Percentiles rank a stretch among this genome's conserved stretches.
Conservation (phyloP, 2,113 vertebrate genomes). For the Typhlomys cinereus region DNA sequence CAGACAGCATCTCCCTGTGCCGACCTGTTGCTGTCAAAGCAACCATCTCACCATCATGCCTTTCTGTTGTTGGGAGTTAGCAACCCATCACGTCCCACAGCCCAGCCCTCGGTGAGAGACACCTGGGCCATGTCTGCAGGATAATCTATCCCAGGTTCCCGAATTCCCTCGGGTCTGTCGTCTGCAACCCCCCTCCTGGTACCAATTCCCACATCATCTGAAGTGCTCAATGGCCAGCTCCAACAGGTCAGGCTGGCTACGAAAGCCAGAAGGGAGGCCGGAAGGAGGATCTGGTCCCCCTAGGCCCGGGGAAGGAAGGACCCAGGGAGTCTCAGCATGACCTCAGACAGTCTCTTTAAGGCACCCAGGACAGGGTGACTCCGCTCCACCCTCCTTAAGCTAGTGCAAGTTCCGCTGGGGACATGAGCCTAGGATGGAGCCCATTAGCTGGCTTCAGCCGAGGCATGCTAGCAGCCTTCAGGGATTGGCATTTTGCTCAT, state of each 20-base stretch:
- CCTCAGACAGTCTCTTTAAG: not conserved
- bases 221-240: not conserved
- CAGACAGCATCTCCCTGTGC: not conserved
- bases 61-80: not conserved
- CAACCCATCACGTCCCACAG: not conserved
- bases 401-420: not conserved
- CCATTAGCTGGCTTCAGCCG: not conserved
- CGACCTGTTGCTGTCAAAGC: not conserved
- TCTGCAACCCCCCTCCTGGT: not conserved
- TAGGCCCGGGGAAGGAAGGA: not conserved
- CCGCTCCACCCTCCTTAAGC: not conserved
- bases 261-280: not conserved
- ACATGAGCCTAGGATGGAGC: not conserved
- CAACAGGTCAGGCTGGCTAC: not conserved
- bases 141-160: not conserved
- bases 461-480: not conserved
- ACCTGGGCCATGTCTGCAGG: not conserved
- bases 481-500: not conserved
- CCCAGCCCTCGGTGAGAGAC: not conserved
- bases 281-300: not conserved
- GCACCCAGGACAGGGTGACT: not conserved
- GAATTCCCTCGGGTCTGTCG: not conserved
- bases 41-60: not conserved
- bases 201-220: not conserved
- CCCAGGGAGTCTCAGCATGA: not conserved